Conservation (phyloP, 1,140 invertebrate genomes). For the Potamilus streckersoni region DNA sequence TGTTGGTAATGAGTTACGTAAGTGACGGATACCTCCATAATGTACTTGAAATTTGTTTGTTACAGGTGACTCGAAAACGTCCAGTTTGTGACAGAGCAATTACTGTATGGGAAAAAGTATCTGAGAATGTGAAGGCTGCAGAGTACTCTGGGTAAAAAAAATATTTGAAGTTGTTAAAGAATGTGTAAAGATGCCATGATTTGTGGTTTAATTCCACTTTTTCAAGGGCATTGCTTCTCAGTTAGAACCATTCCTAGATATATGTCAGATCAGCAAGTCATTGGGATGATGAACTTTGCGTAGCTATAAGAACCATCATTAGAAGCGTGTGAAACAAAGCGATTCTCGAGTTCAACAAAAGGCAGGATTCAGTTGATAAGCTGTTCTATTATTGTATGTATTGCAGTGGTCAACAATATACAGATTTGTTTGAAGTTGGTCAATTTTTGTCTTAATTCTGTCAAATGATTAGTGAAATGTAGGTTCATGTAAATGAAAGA, state of each 20-base stretch:
- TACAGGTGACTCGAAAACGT: slow-evolving; percentile 32
- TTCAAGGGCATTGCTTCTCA: slow-evolving; percentile 9
- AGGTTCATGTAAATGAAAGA: no score
- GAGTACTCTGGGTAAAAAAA: slow-evolving; percentile 1
- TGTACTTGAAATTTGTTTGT: slow-evolving; percentile 17
- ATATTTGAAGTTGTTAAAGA: slow-evolving; percentile 1
- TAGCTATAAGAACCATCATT: neutral
- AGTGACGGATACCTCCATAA: neutral
- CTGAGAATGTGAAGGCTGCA: slow-evolving; percentile 8
- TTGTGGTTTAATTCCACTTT: slow-evolving; percentile 12
- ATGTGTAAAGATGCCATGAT: neutral
- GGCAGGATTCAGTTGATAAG: slow-evolving; percentile 20
- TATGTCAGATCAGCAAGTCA: slow-evolving; percentile 2
- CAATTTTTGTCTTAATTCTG: slow-evolving; percentile 28
- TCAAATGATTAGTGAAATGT: slow-evolving; percentile 38
- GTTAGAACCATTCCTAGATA: slow-evolving; percentile 28
- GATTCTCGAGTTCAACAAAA: slow-evolving; percentile 3
- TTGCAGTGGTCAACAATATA: slow-evolving; percentile 2
- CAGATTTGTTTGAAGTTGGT: slow-evolving; percentile 29
- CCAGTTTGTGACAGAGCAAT: slow-evolving; percentile 12
- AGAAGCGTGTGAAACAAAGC: neutral
- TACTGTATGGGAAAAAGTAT: slow-evolving; percentile 2
- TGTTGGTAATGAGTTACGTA: slow-evolving; percentile 7
- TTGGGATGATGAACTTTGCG: slow-evolving; percentile 3
- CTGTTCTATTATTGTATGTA: slow-evolving; percentile 15